Percentiles rank a stretch among this genome's conserved stretches.
These are phyloP conservation scores for Camponotus fellah DNA, from an alignment of 2,888 invertebrate species.

Conservation along the genomic window DNA sequence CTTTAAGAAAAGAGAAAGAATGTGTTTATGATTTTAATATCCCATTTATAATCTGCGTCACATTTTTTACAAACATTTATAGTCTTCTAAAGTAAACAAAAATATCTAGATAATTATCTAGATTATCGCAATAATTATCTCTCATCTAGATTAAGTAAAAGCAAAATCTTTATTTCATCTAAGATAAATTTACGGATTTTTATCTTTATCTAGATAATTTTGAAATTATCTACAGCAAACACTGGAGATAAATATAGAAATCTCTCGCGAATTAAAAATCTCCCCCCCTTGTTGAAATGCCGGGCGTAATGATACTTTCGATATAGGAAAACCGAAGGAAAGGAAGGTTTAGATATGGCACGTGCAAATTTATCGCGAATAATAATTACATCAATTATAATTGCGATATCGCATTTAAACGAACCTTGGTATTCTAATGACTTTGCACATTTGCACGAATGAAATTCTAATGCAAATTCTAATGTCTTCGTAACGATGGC, in stretches of 20 bases:
- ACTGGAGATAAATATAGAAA: neutral
- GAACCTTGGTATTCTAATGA: constrained; percentile 10
- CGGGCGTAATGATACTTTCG: neutral
- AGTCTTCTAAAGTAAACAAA: too few species aligned
- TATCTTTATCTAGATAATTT: too few species aligned
- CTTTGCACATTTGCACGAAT: constrained; percentile 10
- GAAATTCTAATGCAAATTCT: constrained; percentile 19
- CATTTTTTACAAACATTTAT: too few species aligned
- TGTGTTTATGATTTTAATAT: too few species aligned
- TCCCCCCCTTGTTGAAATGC: neutral
- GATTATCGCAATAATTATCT: too few species aligned
- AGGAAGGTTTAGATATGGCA: neutral
- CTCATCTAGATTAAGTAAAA: too few species aligned
- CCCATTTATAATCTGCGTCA: too few species aligned
- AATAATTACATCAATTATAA: neutral
- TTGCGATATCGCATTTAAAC: neutral
- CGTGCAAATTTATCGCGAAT: constrained; percentile 10
- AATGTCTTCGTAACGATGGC: constrained; percentile 12
- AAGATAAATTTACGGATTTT: too few species aligned
- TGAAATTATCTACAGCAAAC: too few species aligned
- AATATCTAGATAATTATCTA: too few species aligned
- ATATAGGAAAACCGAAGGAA: neutral
- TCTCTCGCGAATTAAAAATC: neutral
- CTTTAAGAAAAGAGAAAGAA: too few species aligned
- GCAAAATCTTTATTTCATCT: too few species aligned